Evolutionary conservation across 2,797 vertebrate genomes (phyloP).

Genomic region (Chaunax sp.): DNA sequence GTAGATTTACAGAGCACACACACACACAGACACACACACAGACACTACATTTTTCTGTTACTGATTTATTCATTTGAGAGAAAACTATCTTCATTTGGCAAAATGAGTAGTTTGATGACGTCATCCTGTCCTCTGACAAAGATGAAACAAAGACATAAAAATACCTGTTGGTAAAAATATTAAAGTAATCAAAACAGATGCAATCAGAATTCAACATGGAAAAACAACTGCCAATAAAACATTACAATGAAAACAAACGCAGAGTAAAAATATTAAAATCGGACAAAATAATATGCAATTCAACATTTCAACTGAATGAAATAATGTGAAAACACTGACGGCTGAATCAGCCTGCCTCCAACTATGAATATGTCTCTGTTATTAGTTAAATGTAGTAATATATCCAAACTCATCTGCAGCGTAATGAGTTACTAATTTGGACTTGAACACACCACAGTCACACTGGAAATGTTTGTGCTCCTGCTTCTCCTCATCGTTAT

Average conservation of each 20-base stretch:
- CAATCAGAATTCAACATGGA: neutral
- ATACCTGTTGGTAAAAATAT: too few species aligned
- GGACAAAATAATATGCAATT: too few species aligned
- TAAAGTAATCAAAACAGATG: too few species aligned
- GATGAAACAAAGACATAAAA: too few species aligned
- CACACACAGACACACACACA: neutral
- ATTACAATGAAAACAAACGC: neutral
- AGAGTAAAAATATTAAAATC: neutral
- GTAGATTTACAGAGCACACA: constrained; percentile 60
- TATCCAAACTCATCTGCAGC: neutral
- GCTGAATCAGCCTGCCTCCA: neutral
- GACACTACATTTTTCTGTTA: neutral
- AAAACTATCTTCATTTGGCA: neutral
- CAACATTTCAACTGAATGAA: too few species aligned
- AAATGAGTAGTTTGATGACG: neutral
- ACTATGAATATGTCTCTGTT: neutral
- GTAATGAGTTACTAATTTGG: neutral
- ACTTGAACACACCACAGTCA: neutral
- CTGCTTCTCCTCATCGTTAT: too few species aligned
- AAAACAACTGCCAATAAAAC: too few species aligned
- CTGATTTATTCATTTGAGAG: neutral
- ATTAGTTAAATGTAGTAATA: neutral
- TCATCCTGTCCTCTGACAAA: neutral
- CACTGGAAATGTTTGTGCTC: neutral
- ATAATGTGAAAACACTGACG: neutral